Base-by-base conservation (phyloP, 2,797 vertebrate genomes). In the Lacerta viridis region DNA sequence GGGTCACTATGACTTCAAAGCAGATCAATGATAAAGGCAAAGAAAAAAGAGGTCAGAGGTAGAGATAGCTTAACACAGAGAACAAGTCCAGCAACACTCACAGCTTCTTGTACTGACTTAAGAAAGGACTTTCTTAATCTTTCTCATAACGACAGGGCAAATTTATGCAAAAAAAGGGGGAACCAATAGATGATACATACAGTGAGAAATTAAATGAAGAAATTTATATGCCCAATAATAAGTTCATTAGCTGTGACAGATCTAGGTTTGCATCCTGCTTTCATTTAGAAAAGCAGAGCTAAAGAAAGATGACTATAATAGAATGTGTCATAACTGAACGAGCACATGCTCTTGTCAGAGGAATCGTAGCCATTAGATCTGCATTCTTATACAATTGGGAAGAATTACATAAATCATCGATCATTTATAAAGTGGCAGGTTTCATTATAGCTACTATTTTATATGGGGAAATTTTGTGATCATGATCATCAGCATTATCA, bases 361-460 rank as follows among this genome's bases (percentile, higher is more conserved):
- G 39, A 64, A 79, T 78, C 74, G 79, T 29, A 72, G 66, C 50
- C 18, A n/a, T 79, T 66, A 86, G 50, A 80, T 90, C 80, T 83
- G 41, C 3, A 61, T 84, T 77, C 69, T 90, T 87, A 88, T 85
- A 71, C 66, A 69, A 64, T 8, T 0, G 75, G 55, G 61, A 41
- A 85, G 39, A 43, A 83, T 29, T 18, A 55, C 33, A 72, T 75
- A 90, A 87, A 89, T 84, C 84, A 77, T 33, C 39, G 80, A 39
- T 20, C 41, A 76, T 85, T 88, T 84, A 74, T 69, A 43, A 87
- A 84, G 64, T 41, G n/a, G 6, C 74, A 83, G 87, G 77, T 76
- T 83, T 77, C 84, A 50, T 72, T 89, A 83, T 55, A 69, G 74
- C 55, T 92, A 74, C 20, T 64, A 80, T 66, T 92, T 66, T 88